Conservation (phyloP, 1,140 invertebrate species). For the Heliconius hermathena region DNA sequence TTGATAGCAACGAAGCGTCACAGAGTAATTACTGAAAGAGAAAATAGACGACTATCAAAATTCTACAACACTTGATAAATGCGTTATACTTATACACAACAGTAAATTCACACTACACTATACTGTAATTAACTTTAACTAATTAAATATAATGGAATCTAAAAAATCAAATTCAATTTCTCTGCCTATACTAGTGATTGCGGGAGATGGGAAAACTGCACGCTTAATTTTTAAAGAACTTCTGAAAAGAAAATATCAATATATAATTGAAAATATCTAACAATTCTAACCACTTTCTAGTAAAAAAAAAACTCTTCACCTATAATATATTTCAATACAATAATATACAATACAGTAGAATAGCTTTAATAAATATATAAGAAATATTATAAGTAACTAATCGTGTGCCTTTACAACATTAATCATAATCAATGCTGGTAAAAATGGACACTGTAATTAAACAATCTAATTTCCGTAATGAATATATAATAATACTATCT, state of each 20-base stretch:
- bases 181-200: background rate
- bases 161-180: background rate
- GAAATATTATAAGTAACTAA: background rate
- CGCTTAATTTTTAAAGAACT: background rate
- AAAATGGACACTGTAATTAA: background rate
- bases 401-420: background rate
- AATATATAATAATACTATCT: background rate
- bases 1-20: conserved; percentile 28
- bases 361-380: background rate
- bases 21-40: conserved; percentile 29
- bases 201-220: background rate
- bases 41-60: conserved; percentile 30
- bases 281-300: background rate
- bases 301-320: too few relatives aligned
- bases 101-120: conserved; percentile 10
- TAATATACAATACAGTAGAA: too few relatives aligned
- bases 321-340: too few relatives aligned
- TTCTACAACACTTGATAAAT: conserved; percentile 26
- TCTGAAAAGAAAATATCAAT: too few relatives aligned
- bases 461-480: background rate
- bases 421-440: background rate
- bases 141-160: background rate
- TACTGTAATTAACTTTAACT: background rate
- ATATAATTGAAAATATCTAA: too few relatives aligned
- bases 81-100: conserved; percentile 1